Evolutionary conservation across 2,797 vertebrate genomes (phyloP).

Genomic region (Sarcophilus harrisii): DNA sequence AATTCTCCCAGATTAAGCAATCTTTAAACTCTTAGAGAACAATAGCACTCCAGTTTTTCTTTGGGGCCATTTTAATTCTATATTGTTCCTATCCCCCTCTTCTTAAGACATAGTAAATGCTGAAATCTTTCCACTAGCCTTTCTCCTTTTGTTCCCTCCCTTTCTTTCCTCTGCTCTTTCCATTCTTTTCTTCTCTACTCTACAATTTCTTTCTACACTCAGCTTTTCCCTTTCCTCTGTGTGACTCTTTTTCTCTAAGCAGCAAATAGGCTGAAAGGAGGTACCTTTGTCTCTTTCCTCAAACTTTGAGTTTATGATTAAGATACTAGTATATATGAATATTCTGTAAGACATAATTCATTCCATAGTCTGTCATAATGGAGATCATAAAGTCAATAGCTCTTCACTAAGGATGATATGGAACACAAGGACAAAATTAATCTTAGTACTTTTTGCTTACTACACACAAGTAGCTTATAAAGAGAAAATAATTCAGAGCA

Average conservation of each 20-base stretch:
- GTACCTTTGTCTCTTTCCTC: not conserved
- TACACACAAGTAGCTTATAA: not conserved
- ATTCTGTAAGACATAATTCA: not conserved
- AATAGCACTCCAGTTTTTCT: not conserved
- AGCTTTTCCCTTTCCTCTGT: not conserved
- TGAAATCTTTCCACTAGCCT: not conserved
- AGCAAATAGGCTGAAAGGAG: not conserved
- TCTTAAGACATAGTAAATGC: not conserved
- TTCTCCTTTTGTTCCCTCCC: not conserved
- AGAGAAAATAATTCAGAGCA: not conserved
- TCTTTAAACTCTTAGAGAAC: not conserved
- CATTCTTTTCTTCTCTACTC: not conserved
- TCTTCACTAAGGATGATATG: not conserved
- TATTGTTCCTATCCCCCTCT: not conserved
- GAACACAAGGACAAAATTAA: not conserved
- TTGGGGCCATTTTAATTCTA: not conserved
- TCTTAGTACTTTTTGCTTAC: not conserved
- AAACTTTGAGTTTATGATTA: not conserved
- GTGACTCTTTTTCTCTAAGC: not conserved
- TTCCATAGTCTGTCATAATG: not conserved
- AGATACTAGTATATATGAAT: not conserved
- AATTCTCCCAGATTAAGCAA: not conserved
- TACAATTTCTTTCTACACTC: not conserved
- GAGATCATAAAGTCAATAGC: not conserved
- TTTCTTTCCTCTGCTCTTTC: not conserved